Conservation (phyloP, 1,140 invertebrate species). For the Papilio helenus region DNA sequence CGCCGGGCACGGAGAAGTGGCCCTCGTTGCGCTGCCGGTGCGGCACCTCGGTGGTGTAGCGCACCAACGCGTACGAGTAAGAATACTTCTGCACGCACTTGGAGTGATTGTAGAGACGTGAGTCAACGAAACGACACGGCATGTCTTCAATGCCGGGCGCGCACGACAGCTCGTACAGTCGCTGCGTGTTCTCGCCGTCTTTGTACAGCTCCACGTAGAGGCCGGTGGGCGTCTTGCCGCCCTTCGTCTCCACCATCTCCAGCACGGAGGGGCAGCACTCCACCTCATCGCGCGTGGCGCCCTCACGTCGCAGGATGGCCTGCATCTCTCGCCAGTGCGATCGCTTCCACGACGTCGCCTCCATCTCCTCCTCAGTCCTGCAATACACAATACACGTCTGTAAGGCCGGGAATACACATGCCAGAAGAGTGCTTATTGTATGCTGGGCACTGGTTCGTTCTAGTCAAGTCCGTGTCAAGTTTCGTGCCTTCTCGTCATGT, state of each 20-base stretch:
- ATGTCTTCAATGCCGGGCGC: constrained; percentile 86
- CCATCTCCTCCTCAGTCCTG: constrained; percentile 74
- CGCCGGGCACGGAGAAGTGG: constrained; percentile 82
- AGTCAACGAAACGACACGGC: constrained; percentile 90
- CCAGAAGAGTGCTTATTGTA: no score
- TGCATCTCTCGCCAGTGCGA: constrained; percentile 85
- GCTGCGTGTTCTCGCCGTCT: constrained; percentile 85
- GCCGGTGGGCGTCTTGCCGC: constrained; percentile 88
- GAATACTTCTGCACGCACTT: constrained; percentile 92
- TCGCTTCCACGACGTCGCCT: constrained; percentile 73
- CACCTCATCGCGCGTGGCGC: constrained; percentile 83
- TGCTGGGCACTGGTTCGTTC: no score
- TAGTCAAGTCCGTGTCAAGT: no score
- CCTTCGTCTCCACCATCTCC: constrained; percentile 90
- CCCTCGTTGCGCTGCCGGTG: constrained; percentile 77
- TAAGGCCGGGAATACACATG: not conserved
- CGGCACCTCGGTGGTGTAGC: constrained; percentile 82
- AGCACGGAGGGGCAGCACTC: constrained; percentile 92
- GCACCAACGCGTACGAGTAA: constrained; percentile 92
- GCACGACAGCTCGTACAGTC: constrained; percentile 92
- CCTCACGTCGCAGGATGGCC: constrained; percentile 84
- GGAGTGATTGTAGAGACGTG: constrained; percentile 86
- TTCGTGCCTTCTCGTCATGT: no score
- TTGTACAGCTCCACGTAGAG: constrained; percentile 90
- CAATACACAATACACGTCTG: constrained; percentile 37